A percentile compares a stretch with the other conserved stretches of the same genome.
Conservation (phyloP, 2,888 invertebrate species). For the Andrena hattorfiana region DNA sequence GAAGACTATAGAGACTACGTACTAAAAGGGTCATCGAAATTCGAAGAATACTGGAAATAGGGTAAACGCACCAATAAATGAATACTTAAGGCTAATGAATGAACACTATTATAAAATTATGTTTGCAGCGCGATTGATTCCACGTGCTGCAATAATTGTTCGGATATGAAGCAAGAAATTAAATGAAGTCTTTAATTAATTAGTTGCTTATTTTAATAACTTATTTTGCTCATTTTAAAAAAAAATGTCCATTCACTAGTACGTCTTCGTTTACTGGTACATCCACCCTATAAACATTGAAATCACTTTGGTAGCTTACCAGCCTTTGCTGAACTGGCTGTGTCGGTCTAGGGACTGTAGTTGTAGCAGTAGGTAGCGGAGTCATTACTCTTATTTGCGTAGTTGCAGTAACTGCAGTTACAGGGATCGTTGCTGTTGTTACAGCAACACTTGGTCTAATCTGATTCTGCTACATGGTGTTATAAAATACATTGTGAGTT, state of each 20-base stretch:
- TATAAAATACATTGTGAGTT: constrained; percentile 35
- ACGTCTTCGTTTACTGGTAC: no score
- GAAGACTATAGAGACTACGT: neutral
- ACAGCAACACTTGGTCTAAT: constrained; percentile 86
- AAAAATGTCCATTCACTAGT: no score
- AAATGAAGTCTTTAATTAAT: no score
- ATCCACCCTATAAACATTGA: constrained; percentile 7
- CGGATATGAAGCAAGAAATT: no score
- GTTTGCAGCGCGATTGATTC: no score
- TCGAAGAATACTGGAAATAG: neutral
- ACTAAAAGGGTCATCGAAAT: constrained; percentile 5
- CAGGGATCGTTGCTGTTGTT: constrained; percentile 76
- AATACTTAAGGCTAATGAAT: no score
- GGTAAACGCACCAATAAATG: no score
- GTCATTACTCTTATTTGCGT: constrained; percentile 89
- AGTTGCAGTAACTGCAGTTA: constrained; percentile 83
- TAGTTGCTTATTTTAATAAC: no score
- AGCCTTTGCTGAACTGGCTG: constrained; percentile 87
- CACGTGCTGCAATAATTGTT: no score
- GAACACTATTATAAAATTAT: no score
- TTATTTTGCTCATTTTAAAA: no score
- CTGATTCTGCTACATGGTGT: constrained; percentile 85
- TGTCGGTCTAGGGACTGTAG: constrained; percentile 86
- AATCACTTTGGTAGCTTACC: constrained; percentile 77
- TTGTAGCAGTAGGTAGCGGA: constrained; percentile 83